A percentile compares a stretch with the other conserved stretches of the same genome.
These are phyloP conservation scores for Eledona agricola DNA, from an alignment of 2,888 invertebrate genomes.

Conservation along the genomic window DNA sequence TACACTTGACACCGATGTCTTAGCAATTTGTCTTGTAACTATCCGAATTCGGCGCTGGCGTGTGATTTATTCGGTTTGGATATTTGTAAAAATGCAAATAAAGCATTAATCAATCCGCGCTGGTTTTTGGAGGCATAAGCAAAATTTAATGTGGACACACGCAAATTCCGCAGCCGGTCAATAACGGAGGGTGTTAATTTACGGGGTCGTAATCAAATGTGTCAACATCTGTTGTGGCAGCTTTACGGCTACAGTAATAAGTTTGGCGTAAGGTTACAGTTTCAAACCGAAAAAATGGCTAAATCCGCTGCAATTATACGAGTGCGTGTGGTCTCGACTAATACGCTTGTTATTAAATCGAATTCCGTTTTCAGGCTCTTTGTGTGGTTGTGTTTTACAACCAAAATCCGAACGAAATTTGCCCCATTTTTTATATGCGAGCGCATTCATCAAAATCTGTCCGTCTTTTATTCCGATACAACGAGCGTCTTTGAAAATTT, in stretches of 20 bases:
- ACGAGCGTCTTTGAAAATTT: too few species aligned
- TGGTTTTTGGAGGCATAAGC: slow-evolving; percentile 13
- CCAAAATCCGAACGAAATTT: too few species aligned
- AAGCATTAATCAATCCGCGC: slow-evolving; percentile 28
- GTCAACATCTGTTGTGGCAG: slow-evolving; percentile 39
- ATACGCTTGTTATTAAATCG: too few species aligned
- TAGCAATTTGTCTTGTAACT: slow-evolving; percentile 41
- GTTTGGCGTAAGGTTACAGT: slow-evolving; percentile 23
- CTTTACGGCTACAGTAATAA: slow-evolving; percentile 34
- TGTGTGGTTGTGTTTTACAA: too few species aligned
- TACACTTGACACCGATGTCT: slow-evolving; percentile 46
- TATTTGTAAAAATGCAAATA: slow-evolving; percentile 26
- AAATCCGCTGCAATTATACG: slow-evolving; percentile 24
- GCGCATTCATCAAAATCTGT: too few species aligned
- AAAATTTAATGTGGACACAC: slow-evolving; percentile 10
- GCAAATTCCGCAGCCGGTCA: slow-evolving; percentile 10
- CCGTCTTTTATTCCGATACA: too few species aligned
- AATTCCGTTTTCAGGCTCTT: too few species aligned
- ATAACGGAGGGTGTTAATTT: slow-evolving; percentile 37
- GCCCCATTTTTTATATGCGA: too few species aligned
- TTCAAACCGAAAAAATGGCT: slow-evolving; percentile 6
- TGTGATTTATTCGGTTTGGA: slow-evolving; percentile 35
- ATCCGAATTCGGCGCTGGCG: slow-evolving; percentile 32
- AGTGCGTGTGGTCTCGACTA: too few species aligned
- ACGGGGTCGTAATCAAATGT: slow-evolving; percentile 38